A percentile compares a stretch with the other conserved stretches of the same genome.
phyloP scores from a whole-genome alignment of 2,113 vertebrate genomes.

The Perca schrenkii region DNA sequence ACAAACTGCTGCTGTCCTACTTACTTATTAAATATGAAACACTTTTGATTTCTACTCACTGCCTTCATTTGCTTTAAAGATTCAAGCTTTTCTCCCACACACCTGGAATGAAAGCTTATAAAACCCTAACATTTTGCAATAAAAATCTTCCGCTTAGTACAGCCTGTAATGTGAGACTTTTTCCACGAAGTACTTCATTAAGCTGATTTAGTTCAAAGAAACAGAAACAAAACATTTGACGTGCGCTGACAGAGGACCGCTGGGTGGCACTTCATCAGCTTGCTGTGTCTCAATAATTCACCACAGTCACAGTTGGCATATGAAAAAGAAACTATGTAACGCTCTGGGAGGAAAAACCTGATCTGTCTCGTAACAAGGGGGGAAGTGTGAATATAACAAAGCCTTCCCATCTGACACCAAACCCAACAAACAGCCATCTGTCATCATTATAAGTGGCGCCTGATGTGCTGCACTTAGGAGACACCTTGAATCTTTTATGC shows the following conservation, averaged over 20 bases:
- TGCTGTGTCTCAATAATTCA: constrained; percentile 78
- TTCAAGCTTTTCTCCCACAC: not conserved
- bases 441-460: constrained; percentile 83
- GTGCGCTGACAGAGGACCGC: constrained; percentile 23
- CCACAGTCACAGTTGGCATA: constrained; percentile 63
- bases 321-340: constrained; percentile 77
- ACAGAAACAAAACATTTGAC: constrained; percentile 49
- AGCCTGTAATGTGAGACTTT: constrained; percentile 45
- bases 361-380: constrained; percentile 74
- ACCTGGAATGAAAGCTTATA: not conserved
- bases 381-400: constrained; percentile 83
- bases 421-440: constrained; percentile 82
- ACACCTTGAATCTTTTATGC: constrained; percentile 82
- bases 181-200: constrained; percentile 53
- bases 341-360: constrained; percentile 77
- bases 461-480: constrained; percentile 83
- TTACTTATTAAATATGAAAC: not conserved
- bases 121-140: not conserved
- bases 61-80: not conserved
- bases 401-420: constrained; percentile 79
- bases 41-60: not conserved
- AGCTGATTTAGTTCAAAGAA: constrained; percentile 55
- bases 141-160: constrained; percentile 28
- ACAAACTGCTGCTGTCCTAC: not conserved
- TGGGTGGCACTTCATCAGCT: constrained; percentile 59